These are phyloP conservation scores for Danio rerio DNA, from an alignment of 2,113 vertebrate genomes.

Conservation along the genomic window DNA sequence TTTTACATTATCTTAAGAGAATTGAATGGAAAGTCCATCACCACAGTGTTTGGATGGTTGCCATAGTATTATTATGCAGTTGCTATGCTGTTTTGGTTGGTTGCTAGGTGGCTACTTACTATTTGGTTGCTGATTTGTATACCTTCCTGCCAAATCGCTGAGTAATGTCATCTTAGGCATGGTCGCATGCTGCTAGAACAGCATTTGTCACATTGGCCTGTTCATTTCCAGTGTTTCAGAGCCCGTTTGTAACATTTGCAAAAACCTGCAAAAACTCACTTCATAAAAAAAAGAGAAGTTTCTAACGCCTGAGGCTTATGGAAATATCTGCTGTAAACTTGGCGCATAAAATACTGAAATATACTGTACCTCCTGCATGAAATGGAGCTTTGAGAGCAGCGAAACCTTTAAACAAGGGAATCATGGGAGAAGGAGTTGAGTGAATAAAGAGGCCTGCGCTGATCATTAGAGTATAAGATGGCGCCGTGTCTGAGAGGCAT, in stretches of 20 bases:
- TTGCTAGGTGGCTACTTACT: slow-evolving; percentile 5
- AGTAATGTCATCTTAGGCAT: neutral
- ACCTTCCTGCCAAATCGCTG: neutral
- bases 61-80: neutral
- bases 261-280: neutral
- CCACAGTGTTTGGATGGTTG: neutral
- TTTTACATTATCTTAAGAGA: neutral
- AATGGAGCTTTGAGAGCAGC: slow-evolving; percentile 18
- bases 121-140: neutral
- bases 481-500: slow-evolving; percentile 50
- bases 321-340: neutral
- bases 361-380: slow-evolving; percentile 20
- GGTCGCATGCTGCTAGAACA: neutral
- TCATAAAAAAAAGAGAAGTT: neutral
- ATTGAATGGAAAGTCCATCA: neutral
- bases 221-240: neutral
- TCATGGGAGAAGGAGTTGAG: slow-evolving; percentile 15
- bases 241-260: neutral
- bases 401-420: slow-evolving; percentile 27
- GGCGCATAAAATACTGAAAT: neutral
- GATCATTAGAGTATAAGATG: slow-evolving; percentile 58
- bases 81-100: neutral
- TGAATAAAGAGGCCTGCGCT: slow-evolving; percentile 36
- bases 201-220: neutral
- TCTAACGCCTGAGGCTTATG: neutral